phyloP scores from a whole-genome alignment of 1,140 invertebrate genomes.

The Drosophila kikkawai region DNA sequence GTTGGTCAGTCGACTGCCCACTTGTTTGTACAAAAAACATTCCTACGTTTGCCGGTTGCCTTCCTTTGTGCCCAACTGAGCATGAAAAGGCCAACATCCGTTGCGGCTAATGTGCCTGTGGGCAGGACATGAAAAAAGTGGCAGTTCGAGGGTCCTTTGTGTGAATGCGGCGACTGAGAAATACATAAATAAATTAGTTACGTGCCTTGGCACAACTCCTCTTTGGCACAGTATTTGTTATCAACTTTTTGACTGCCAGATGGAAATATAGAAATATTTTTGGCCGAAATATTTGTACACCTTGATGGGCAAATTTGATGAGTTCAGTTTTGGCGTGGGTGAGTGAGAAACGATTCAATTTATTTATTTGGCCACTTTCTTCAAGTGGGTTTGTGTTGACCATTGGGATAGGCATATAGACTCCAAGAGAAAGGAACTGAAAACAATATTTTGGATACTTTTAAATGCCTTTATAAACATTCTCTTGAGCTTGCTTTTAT shows the following conservation, averaged over 20 bases:
- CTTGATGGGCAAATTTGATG: constrained; percentile 44
- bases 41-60: constrained; percentile 17
- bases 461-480: background rate
- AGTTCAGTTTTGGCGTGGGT: constrained; percentile 4
- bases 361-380: constrained; percentile 7
- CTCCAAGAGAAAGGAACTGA: background rate
- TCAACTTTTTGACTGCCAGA: constrained; percentile 26
- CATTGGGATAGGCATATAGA: background rate
- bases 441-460: background rate
- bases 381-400: background rate
- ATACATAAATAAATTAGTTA: constrained; percentile 82
- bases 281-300: constrained; percentile 28
- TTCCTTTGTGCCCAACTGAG: constrained; percentile 57
- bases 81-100: constrained; percentile 82
- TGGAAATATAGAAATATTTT: constrained; percentile 42
- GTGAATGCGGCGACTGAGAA: constrained; percentile 61
- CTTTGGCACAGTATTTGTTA: constrained; percentile 13
- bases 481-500: background rate
- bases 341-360: constrained; percentile 14
- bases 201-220: constrained; percentile 44
- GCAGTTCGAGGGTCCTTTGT: constrained; percentile 54
- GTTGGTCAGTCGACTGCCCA: constrained; percentile 57
- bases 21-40: constrained; percentile 53
- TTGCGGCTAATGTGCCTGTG: constrained; percentile 77
- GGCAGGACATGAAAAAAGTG: constrained; percentile 58